Percentiles rank a stretch among this genome's conserved stretches.
These are phyloP conservation scores for Diaprepes abbreviatus DNA, from an alignment of 2,888 invertebrate species.

Conservation along the genomic window DNA sequence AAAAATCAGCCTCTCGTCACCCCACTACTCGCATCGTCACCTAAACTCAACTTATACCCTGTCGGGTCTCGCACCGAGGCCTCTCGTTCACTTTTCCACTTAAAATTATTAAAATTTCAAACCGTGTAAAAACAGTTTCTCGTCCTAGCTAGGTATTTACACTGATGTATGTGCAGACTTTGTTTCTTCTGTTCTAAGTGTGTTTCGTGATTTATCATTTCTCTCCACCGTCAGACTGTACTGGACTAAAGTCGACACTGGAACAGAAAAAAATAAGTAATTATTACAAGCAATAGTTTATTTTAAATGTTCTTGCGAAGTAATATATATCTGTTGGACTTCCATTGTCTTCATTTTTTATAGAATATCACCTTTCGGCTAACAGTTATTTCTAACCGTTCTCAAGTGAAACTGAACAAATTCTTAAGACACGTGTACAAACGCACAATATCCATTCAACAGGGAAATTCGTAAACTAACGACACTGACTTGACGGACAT, in stretches of 20 bases:
- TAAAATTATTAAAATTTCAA: constrained; percentile 36
- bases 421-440: too few relatives aligned
- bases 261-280: constrained; percentile 3
- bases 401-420: too few relatives aligned
- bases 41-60: constrained; percentile 2
- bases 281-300: too few relatives aligned
- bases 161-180: constrained; percentile 33
- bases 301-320: too few relatives aligned
- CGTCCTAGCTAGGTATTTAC: constrained; percentile 29
- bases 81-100: constrained; percentile 25
- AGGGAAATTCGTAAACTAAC: too few relatives aligned
- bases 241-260: constrained; percentile 47
- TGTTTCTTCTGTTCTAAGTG: constrained; percentile 9
- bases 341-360: too few relatives aligned
- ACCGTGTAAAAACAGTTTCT: constrained; percentile 50
- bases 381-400: too few relatives aligned
- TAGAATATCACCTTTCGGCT: too few relatives aligned
- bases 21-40: neutral
- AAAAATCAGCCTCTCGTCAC: constrained; percentile 44
- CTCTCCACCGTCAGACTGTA: constrained; percentile 48
- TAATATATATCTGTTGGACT: too few relatives aligned
- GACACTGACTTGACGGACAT: too few relatives aligned
- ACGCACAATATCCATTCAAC: too few relatives aligned
- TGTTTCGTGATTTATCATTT: constrained; percentile 52
- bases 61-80: constrained; percentile 6